Conservation (phyloP, 2,888 invertebrate species). For the Eurytoma californica region DNA sequence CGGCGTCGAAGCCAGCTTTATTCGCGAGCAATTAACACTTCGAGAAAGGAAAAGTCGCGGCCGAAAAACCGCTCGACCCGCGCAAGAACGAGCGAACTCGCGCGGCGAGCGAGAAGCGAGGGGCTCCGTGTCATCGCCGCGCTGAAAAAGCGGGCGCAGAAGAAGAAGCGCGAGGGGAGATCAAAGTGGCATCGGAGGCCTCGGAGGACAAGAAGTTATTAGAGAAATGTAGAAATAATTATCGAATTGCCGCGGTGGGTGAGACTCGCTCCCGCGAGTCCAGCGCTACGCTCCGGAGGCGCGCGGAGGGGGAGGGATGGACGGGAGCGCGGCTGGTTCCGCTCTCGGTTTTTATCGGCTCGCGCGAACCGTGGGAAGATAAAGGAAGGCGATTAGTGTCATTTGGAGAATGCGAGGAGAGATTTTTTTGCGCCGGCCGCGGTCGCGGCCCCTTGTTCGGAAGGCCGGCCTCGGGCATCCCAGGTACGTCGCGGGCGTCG, state of each 20-base stretch:
- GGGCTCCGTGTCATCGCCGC: background rate
- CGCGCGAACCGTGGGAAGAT: slow-evolving; percentile 74
- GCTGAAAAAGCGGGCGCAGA: slow-evolving; percentile 49
- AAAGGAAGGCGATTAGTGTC: slow-evolving; percentile 75
- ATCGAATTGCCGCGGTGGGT: slow-evolving; percentile 68
- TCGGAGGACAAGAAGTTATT: slow-evolving; percentile 65
- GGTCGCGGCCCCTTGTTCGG: slow-evolving; percentile 62
- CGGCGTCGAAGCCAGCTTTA: background rate
- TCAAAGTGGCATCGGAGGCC: slow-evolving; percentile 32
- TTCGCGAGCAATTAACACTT: slow-evolving; percentile 22
- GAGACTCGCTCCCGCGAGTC: slow-evolving; percentile 46
- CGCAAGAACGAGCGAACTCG: no score
- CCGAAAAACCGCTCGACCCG: slow-evolving; percentile 44
- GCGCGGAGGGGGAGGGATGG: slow-evolving; percentile 11
- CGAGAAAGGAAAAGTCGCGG: background rate
- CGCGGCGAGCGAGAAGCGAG: no score
- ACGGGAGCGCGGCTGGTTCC: slow-evolving; percentile 45
- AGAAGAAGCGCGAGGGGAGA: slow-evolving; percentile 25
- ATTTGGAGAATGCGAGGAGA: slow-evolving; percentile 70
- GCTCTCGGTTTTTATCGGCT: slow-evolving; percentile 64
- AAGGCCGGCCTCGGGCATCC: slow-evolving; percentile 34
- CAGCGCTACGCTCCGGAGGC: background rate
- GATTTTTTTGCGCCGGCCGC: slow-evolving; percentile 66
- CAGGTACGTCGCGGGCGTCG: slow-evolving; percentile 38
- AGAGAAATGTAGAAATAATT: slow-evolving; percentile 72